phyloP scores from a whole-genome alignment of 2,113 vertebrate species.

The Hippocampus abdominalis region DNA sequence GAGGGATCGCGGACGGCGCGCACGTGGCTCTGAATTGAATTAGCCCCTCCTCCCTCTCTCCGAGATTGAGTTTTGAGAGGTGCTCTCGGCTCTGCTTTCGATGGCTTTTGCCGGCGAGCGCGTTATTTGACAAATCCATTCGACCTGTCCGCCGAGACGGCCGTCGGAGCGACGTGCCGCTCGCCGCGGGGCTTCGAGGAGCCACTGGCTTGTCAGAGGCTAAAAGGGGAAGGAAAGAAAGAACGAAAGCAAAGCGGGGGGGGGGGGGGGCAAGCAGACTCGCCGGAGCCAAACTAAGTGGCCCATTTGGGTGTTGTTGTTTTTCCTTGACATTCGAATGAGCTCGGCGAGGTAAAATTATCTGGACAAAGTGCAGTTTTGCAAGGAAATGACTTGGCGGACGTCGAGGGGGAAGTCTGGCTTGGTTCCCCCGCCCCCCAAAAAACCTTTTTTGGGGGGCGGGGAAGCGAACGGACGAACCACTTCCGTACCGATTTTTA shows the following conservation, averaged over 20 bases:
- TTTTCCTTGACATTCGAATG: slow-evolving; percentile 45
- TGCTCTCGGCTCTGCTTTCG: slow-evolving; percentile 44
- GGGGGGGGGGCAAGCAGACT: slow-evolving; percentile 14
- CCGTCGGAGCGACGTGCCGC: slow-evolving; percentile 12
- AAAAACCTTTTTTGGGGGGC: too few relatives aligned
- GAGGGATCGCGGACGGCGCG: slow-evolving; percentile 45
- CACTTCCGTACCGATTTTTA: too few relatives aligned
- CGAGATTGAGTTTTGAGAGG: slow-evolving; percentile 52
- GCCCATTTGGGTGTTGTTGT: slow-evolving; percentile 39
- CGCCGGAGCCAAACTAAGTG: slow-evolving; percentile 25
- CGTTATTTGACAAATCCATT: slow-evolving; percentile 16
- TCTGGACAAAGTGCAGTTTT: slow-evolving; percentile 32
- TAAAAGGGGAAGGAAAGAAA: neutral
- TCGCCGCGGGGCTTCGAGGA: slow-evolving; percentile 32
- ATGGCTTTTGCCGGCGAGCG: slow-evolving; percentile 17
- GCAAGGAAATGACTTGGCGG: slow-evolving; percentile 32
- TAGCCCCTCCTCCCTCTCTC: slow-evolving; percentile 23
- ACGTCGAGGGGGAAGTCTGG: slow-evolving; percentile 29
- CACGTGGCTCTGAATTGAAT: slow-evolving; percentile 51
- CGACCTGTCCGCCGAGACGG: neutral
- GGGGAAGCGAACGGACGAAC: too few relatives aligned
- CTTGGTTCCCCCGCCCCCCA: too few relatives aligned
- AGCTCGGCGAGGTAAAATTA: slow-evolving; percentile 31
- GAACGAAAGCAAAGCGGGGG: neutral
- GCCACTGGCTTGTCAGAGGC: slow-evolving; percentile 41